phyloP scores from a whole-genome alignment of 1,140 invertebrate species.

The Helicoverpa armigera region DNA sequence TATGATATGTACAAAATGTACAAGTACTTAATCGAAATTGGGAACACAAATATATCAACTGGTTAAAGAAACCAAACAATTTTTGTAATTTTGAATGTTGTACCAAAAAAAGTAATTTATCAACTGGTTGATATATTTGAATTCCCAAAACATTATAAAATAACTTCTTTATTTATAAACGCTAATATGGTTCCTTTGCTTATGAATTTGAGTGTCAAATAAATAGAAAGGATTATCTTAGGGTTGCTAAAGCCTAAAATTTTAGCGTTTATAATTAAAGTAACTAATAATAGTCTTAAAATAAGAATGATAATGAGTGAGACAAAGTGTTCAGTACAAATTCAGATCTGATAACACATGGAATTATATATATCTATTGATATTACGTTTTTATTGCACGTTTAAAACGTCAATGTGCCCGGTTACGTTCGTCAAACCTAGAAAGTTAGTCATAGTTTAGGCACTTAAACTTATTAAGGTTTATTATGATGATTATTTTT shows the following conservation, averaged over 20 bases:
- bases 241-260: constrained; percentile 22
- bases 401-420: constrained; percentile 57
- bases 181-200: constrained; percentile 38
- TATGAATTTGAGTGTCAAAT: constrained; percentile 52
- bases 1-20: constrained; percentile 53
- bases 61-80: constrained; percentile 47
- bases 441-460: constrained; percentile 6
- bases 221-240: constrained; percentile 43
- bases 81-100: constrained; percentile 32
- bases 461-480: background rate
- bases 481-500: constrained; percentile 3
- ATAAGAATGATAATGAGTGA: constrained; percentile 38
- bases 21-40: constrained; percentile 44
- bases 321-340: constrained; percentile 45
- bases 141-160: constrained; percentile 20
- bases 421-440: constrained; percentile 29
- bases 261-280: constrained; percentile 42
- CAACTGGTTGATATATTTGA: constrained; percentile 38
- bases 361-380: constrained; percentile 41
- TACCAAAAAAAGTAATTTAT: constrained; percentile 43
- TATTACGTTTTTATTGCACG: constrained; percentile 67
- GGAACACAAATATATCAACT: constrained; percentile 50
- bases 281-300: background rate
- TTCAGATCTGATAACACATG: constrained; percentile 46
- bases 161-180: constrained; percentile 33